These are phyloP conservation scores for Anastrepha obliqua DNA, from an alignment of 1,140 invertebrate genomes.

Conservation along the genomic window DNA sequence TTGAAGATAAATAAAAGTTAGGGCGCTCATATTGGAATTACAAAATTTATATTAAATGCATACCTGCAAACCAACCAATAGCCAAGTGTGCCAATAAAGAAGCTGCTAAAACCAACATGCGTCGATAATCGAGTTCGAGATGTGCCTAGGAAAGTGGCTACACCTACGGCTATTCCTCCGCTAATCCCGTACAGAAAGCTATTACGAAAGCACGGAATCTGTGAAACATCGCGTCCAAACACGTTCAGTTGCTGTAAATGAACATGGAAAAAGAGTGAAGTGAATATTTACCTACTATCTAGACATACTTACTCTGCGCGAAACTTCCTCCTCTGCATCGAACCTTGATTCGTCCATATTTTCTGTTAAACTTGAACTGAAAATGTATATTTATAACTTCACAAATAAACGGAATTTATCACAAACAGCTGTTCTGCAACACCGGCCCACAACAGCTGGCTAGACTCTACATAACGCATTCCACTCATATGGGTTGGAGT, in stretches of 20 bases:
- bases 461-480: background rate
- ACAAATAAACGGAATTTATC: background rate
- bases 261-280: background rate
- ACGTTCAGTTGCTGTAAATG: constrained; percentile 65
- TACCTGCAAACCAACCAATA: constrained; percentile 77
- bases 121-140: constrained; percentile 75
- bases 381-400: too few relatives aligned
- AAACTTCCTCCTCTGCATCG: background rate
- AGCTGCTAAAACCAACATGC: constrained; percentile 76
- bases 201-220: constrained; percentile 80
- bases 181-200: constrained; percentile 79
- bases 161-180: constrained; percentile 76
- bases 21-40: background rate
- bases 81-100: constrained; percentile 75
- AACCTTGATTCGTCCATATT: background rate
- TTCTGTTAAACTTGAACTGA: background rate
- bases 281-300: background rate
- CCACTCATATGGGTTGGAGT: background rate
- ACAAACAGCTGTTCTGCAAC: background rate
- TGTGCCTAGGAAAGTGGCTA: constrained; percentile 78
- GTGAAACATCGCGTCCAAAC: constrained; percentile 77
- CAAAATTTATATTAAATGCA: constrained; percentile 13
- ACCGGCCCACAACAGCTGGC: background rate
- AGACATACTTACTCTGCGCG: background rate
- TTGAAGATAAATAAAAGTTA: constrained; percentile 50